These are phyloP conservation scores for Trissolcus brochymenae DNA, from an alignment of 2,888 invertebrate species.

Conservation along the genomic window DNA sequence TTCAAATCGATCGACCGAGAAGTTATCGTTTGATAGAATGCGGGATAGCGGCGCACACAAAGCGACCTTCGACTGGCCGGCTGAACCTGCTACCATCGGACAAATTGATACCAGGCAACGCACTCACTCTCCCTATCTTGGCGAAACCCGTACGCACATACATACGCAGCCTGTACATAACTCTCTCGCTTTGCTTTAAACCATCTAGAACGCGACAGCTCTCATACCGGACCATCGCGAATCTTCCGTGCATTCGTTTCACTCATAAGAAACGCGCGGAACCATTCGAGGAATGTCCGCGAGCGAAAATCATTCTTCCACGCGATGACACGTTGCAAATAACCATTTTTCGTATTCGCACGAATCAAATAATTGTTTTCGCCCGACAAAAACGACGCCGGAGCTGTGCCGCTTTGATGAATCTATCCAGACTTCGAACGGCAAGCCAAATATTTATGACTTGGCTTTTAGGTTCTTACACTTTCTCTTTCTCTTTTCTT, in stretches of 20 bases:
- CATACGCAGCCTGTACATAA: slow-evolving; percentile 43
- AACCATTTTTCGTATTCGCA: slow-evolving; percentile 38
- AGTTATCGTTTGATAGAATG: slow-evolving; percentile 71
- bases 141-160: slow-evolving; percentile 19
- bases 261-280: slow-evolving; percentile 45
- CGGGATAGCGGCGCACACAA: slow-evolving; percentile 73
- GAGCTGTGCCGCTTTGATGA: background rate
- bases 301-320: slow-evolving; percentile 45
- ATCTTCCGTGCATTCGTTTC: slow-evolving; percentile 50
- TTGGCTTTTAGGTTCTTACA: too few species aligned
- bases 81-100: slow-evolving; percentile 69
- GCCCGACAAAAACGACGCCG: slow-evolving; percentile 15
- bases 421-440: background rate
- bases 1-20: slow-evolving; percentile 54
- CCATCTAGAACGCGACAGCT: slow-evolving; percentile 53
- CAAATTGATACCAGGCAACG: slow-evolving; percentile 74
- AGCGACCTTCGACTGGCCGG: slow-evolving; percentile 70
- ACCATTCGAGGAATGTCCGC: slow-evolving; percentile 47
- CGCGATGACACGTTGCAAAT: slow-evolving; percentile 51
- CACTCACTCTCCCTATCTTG: slow-evolving; percentile 68
- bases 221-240: slow-evolving; percentile 12
- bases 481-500: background rate
- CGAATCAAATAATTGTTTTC: slow-evolving; percentile 29
- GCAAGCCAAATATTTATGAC: too few species aligned
- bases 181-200: slow-evolving; percentile 48